Percentiles rank a stretch among this genome's conserved stretches.
phyloP scores from a whole-genome alignment of 2,888 invertebrate genomes.

The Disparrhopalites patrizii region DNA sequence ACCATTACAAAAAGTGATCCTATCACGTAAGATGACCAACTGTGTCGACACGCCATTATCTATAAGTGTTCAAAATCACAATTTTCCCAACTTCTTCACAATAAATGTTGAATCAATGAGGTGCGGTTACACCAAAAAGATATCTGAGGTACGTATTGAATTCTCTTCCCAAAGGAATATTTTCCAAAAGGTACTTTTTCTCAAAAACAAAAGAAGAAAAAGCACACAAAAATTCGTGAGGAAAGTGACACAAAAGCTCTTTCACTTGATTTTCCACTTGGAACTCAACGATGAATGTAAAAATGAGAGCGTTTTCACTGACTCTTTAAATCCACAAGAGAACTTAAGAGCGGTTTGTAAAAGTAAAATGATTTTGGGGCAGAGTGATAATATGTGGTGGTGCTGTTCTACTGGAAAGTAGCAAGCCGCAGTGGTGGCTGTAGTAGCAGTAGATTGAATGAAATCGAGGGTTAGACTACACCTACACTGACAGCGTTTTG shows the following conservation, averaged over 20 bases:
- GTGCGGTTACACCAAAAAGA: too few relatives aligned
- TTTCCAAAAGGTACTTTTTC: background rate
- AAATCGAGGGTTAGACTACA: conserved; percentile 4
- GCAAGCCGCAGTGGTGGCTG: too few relatives aligned
- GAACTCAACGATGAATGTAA: background rate
- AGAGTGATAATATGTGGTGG: conserved; percentile 10
- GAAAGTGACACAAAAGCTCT: too few relatives aligned
- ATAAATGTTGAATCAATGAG: too few relatives aligned
- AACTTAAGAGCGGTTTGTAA: background rate
- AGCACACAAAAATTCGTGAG: too few relatives aligned
- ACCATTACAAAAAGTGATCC: background rate
- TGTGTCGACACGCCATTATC: too few relatives aligned
- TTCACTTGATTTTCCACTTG: background rate
- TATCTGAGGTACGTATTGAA: too few relatives aligned
- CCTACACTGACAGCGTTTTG: conserved; percentile 7
- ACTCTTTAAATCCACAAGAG: too few relatives aligned
- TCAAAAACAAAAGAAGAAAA: too few relatives aligned
- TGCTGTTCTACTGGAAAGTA: too few relatives aligned
- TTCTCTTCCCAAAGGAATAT: too few relatives aligned
- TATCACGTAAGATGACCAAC: background rate
- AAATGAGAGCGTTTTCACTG: background rate
- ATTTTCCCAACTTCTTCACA: too few relatives aligned
- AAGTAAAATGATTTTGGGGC: background rate
- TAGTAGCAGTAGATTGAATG: conserved; percentile 3
- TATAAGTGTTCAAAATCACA: background rate